These are phyloP conservation scores for Sphinx pinastri DNA, from an alignment of 2,888 invertebrate genomes.

Conservation along the genomic window DNA sequence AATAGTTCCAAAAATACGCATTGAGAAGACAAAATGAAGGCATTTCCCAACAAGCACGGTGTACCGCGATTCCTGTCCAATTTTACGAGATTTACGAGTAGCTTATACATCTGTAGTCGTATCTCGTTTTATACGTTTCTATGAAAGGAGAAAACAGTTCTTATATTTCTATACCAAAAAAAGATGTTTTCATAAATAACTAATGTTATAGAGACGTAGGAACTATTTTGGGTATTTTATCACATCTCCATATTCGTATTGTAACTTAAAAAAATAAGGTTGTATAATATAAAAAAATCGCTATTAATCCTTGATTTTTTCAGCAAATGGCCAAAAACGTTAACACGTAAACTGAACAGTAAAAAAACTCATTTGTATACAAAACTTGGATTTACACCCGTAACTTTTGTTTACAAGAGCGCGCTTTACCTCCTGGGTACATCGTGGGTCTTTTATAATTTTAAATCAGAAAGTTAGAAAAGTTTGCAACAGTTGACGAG, in stretches of 20 bases:
- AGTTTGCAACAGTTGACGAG: slow-evolving; percentile 24
- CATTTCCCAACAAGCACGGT: slow-evolving; percentile 36
- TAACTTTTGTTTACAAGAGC: slow-evolving; percentile 22
- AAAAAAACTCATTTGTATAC: slow-evolving; percentile 23
- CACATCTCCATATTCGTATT: too few species aligned
- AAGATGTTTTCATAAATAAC: neutral
- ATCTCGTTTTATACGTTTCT: slow-evolving; percentile 6
- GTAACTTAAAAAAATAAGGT: too few species aligned
- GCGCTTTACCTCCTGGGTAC: slow-evolving; percentile 9
- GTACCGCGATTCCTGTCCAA: slow-evolving; percentile 45
- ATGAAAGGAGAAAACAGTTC: neutral
- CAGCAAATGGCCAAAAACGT: neutral
- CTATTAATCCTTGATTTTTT: slow-evolving; percentile 9
- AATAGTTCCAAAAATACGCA: slow-evolving; percentile 7
- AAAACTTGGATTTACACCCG: slow-evolving; percentile 22
- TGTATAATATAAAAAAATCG: neutral
- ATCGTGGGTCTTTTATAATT: slow-evolving; percentile 2
- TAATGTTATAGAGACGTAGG: too few species aligned
- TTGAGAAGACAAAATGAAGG: neutral
- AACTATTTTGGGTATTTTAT: neutral
- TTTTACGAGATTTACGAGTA: slow-evolving; percentile 42
- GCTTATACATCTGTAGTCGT: slow-evolving; percentile 35
- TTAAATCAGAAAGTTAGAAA: slow-evolving; percentile 22
- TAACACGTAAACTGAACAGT: slow-evolving; percentile 13
- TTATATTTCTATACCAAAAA: neutral